These are phyloP conservation scores for Terebella lapidaria DNA, from an alignment of 2,888 invertebrate species.

Conservation along the genomic window DNA sequence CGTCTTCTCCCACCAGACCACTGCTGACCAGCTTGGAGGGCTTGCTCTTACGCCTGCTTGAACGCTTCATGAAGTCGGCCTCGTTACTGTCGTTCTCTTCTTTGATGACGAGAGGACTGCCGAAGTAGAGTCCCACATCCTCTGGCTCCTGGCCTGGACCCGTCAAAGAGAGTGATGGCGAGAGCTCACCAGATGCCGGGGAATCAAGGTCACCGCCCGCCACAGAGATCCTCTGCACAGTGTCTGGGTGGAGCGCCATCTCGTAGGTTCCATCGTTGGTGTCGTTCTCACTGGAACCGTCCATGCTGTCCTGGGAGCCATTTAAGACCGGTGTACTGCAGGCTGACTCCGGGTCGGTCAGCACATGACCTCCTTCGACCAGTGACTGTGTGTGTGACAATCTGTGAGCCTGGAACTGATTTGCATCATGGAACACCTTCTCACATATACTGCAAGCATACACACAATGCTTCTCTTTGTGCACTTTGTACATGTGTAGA, in stretches of 20 bases:
- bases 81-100: neutral
- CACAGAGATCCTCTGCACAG: neutral
- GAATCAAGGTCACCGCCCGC: neutral
- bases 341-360: neutral
- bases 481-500: conserved; percentile 13
- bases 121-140: neutral
- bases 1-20: neutral
- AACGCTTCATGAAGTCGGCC: neutral
- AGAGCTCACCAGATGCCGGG: neutral
- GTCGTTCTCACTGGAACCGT: too few relatives aligned
- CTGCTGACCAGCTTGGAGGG: neutral
- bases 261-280: neutral
- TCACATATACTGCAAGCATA: conserved; percentile 10
- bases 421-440: conserved; percentile 9
- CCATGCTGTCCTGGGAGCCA: neutral
- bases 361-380: neutral
- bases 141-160: neutral
- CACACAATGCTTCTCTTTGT: conserved; percentile 7
- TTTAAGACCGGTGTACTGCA: neutral
- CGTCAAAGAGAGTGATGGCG: neutral
- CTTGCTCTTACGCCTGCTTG: neutral
- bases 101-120: neutral
- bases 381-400: conserved; percentile 9
- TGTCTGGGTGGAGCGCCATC: neutral
- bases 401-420: conserved; percentile 7